Conservation (phyloP, 2,113 vertebrate species). For the Pollimyrus isidori region DNA sequence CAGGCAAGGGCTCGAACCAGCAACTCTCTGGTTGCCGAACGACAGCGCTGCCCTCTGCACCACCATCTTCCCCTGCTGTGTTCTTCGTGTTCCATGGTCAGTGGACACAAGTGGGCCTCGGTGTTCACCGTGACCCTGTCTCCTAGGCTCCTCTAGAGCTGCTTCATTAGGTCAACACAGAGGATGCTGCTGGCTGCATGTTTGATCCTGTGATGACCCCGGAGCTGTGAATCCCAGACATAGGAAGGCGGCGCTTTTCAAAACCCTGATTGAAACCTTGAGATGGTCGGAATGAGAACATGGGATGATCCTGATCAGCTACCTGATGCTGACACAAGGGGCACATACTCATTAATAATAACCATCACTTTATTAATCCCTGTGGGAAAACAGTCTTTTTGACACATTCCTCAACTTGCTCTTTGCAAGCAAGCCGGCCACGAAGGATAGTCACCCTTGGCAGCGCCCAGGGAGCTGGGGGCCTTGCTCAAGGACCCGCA, state of each 20-base stretch:
- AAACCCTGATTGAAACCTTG: slow-evolving; percentile 67
- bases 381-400: no score
- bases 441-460: no score
- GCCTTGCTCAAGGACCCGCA: no score
- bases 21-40: no score
- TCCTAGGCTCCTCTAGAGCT: slow-evolving; percentile 28
- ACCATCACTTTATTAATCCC: no score
- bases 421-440: no score
- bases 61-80: no score
- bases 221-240: slow-evolving; percentile 55
- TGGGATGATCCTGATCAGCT: slow-evolving; percentile 56
- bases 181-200: slow-evolving; percentile 47
- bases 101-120: background rate
- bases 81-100: background rate
- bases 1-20: no score
- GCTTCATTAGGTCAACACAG: slow-evolving; percentile 45
- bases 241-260: slow-evolving; percentile 64
- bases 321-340: slow-evolving; percentile 59
- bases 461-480: no score
- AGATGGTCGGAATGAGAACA: slow-evolving; percentile 54
- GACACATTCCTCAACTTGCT: no score
- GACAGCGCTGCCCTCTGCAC: no score
- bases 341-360: background rate
- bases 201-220: slow-evolving; percentile 51
- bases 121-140: background rate